phyloP scores from a whole-genome alignment of 1,140 invertebrate species.

The Trichonephila inaurata region DNA sequence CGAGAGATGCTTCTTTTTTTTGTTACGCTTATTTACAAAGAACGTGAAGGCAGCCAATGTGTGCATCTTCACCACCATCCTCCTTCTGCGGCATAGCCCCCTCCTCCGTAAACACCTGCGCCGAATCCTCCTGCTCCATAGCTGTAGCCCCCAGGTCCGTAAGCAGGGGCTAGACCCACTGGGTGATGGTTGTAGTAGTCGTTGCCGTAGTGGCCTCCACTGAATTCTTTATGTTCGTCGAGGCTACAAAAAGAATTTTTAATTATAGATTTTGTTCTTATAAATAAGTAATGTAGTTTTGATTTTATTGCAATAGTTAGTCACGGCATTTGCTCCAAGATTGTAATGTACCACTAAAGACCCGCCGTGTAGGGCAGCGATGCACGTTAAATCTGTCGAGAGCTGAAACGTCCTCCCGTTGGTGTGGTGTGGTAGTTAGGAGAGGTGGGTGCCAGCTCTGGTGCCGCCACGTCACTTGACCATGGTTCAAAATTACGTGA shows the following conservation, averaged over 20 bases:
- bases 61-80: constrained; percentile 54
- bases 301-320: too few species aligned
- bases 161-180: constrained; percentile 16
- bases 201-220: constrained; percentile 64
- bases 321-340: too few species aligned
- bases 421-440: too few species aligned
- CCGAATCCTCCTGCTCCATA: constrained; percentile 59
- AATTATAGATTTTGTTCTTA: too few species aligned
- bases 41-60: neutral
- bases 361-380: too few species aligned
- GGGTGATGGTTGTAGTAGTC: constrained; percentile 58
- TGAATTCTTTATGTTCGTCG: constrained; percentile 36
- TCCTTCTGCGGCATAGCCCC: constrained; percentile 41
- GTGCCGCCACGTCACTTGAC: too few species aligned
- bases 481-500: too few species aligned
- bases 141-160: constrained; percentile 49
- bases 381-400: too few species aligned
- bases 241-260: neutral
- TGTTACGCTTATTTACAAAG: constrained; percentile 30
- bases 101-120: constrained; percentile 56
- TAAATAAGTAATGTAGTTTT: too few species aligned
- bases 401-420: too few species aligned
- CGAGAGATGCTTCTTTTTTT: neutral
- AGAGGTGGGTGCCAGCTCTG: too few species aligned
- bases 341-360: too few species aligned